Percentiles rank a stretch among this genome's conserved stretches.
Evolutionary conservation across 1,140 invertebrate genomes (phyloP).

Genomic region (Drosophila sp.): DNA sequence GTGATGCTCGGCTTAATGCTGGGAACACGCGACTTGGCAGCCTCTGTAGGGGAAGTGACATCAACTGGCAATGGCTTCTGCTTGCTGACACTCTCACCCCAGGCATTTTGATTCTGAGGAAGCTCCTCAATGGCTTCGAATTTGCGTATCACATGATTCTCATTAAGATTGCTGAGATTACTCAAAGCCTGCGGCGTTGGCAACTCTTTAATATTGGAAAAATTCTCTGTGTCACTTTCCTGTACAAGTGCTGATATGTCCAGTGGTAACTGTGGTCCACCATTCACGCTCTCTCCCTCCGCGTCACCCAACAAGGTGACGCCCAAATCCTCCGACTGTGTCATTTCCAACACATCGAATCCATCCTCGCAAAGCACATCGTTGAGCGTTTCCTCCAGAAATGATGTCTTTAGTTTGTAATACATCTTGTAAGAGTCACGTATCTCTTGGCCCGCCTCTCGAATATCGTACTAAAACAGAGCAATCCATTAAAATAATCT

Average conservation of each 20-base stretch:
- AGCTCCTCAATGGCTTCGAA: conserved; percentile 65
- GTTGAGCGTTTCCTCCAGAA: conserved; percentile 89
- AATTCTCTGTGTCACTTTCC: conserved; percentile 28
- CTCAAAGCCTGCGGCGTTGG: conserved; percentile 44
- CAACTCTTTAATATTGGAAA: conserved; percentile 46
- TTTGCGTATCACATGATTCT: conserved; percentile 68
- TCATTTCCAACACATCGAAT: conserved; percentile 83
- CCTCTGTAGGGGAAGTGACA: neutral
- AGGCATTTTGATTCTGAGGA: conserved; percentile 85
- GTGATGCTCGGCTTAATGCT: conserved; percentile 85
- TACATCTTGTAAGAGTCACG: conserved; percentile 92
- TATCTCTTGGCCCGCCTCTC: conserved; percentile 89
- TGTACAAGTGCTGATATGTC: conserved; percentile 64
- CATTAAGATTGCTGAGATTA: conserved; percentile 64
- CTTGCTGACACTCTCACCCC: conserved; percentile 87
- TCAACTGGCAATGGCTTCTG: conserved; percentile 71
- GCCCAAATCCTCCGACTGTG: conserved; percentile 67
- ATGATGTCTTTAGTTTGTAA: conserved; percentile 90
- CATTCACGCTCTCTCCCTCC: conserved; percentile 52
- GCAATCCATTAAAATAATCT: neutral
- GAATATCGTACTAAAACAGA: conserved; percentile 89
- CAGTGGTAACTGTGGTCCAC: conserved; percentile 63
- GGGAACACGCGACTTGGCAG: conserved; percentile 76
- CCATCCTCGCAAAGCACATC: conserved; percentile 85
- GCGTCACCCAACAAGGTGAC: conserved; percentile 20